A percentile compares a stretch with the other conserved stretches of the same genome.
phyloP scores from a whole-genome alignment of 2,113 vertebrate species.

The Archilochus colubris region DNA sequence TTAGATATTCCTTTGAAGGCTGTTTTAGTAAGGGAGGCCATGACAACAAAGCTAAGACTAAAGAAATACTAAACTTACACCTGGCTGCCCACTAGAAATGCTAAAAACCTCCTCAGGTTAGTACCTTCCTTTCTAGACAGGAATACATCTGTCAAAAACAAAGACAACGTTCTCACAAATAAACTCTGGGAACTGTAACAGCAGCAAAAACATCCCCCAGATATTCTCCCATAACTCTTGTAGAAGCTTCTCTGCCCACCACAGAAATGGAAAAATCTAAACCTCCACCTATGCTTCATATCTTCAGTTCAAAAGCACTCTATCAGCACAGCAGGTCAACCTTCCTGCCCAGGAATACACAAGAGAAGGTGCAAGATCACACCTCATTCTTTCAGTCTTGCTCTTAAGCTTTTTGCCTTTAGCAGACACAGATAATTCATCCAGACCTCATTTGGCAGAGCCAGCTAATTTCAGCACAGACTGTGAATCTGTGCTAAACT shows the following conservation, averaged over 20 bases:
- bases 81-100: neutral
- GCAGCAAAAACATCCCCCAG: neutral
- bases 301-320: slow-evolving; percentile 1
- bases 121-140: neutral
- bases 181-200: neutral
- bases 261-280: neutral
- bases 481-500: neutral
- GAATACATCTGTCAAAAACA: neutral
- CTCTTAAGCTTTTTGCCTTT: neutral
- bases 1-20: slow-evolving; percentile 37
- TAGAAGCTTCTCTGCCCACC: neutral
- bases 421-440: slow-evolving; percentile 12
- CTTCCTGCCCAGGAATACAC: neutral
- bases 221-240: neutral
- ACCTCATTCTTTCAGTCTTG: neutral
- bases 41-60: neutral
- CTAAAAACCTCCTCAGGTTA: neutral
- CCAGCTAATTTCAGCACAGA: neutral
- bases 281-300: neutral
- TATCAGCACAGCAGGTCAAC: slow-evolving; percentile 22
- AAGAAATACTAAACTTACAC: slow-evolving; percentile 1
- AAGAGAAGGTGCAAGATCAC: slow-evolving; percentile 7
- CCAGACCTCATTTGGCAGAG: slow-evolving; percentile 18
- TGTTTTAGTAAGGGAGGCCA: neutral
- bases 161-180: neutral